Conservation (phyloP, 2,113 vertebrate species). For the Setophaga coronata region DNA sequence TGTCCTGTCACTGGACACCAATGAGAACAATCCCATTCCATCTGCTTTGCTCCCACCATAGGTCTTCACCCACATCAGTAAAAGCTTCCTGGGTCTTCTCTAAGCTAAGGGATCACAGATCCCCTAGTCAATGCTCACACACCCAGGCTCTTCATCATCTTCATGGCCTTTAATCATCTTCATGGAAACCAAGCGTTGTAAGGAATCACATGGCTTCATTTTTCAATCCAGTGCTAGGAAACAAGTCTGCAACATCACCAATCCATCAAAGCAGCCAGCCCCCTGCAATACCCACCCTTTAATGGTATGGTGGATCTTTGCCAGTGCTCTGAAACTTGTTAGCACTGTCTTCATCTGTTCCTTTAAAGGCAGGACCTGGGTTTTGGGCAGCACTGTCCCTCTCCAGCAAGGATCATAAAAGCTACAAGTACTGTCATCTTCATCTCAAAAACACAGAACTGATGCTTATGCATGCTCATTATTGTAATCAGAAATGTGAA, state of each 20-base stretch:
- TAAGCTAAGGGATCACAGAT: not conserved
- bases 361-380: not conserved
- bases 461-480: fast-evolving
- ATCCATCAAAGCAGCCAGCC: fast-evolving
- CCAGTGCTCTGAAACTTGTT: not conserved
- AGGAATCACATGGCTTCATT: not conserved
- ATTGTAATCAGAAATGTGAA: not conserved
- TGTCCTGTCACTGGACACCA: not conserved
- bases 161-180: not conserved
- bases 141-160: not conserved
- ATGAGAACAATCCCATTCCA: not conserved
- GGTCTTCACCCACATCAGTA: not conserved
- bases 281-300: not conserved
- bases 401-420: not conserved
- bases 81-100: not conserved
- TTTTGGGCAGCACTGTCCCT: not conserved
- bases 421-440: not conserved
- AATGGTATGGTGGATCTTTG: not conserved
- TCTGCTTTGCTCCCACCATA: not conserved
- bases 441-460: not conserved
- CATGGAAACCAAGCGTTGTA: not conserved
- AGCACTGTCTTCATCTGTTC: not conserved
- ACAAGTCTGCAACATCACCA: not conserved
- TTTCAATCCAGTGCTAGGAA: not conserved
- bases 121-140: too few relatives aligned